Evolutionary conservation across 2,888 invertebrate genomes (phyloP).

Genomic region (Ochropacha duplaris): DNA sequence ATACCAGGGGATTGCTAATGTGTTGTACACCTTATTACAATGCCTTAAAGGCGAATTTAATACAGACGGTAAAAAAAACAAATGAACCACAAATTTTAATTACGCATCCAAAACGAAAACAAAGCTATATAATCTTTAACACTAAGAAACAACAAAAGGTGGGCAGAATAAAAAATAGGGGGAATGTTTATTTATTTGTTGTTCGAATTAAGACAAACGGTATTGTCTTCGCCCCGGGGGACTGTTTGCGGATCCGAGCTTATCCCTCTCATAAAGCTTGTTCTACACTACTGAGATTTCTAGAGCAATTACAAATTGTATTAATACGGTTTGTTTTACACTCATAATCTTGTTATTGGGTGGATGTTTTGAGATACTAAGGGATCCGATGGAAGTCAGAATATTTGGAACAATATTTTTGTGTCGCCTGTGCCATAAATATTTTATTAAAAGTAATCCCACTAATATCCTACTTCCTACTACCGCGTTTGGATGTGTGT

Average conservation of each 20-base stretch:
- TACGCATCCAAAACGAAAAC: not conserved
- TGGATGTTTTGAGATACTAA: no score
- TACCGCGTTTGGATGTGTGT: no score
- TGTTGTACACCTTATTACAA: no score
- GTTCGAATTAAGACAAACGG: conserved; percentile 37
- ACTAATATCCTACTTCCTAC: no score
- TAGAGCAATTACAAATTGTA: not conserved
- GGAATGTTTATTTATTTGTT: conserved; percentile 22
- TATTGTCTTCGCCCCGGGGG: conserved; percentile 32
- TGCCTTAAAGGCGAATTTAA: no score
- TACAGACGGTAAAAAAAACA: no score
- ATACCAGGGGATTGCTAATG: no score
- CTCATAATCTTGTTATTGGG: no score
- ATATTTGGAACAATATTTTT: no score
- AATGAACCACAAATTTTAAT: not conserved
- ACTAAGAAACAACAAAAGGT: not conserved
- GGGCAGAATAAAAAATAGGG: conserved; percentile 9
- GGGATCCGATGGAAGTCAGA: no score
- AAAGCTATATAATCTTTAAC: not conserved
- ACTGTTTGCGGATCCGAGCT: conserved; percentile 37
- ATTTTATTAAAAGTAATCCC: no score
- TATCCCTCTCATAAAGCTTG: conserved; percentile 30
- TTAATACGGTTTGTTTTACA: not conserved
- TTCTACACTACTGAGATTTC: conserved; percentile 16
- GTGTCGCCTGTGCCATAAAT: no score